Conservation (phyloP, 2,797 vertebrate genomes). For the Eurystomus glaucurus region DNA sequence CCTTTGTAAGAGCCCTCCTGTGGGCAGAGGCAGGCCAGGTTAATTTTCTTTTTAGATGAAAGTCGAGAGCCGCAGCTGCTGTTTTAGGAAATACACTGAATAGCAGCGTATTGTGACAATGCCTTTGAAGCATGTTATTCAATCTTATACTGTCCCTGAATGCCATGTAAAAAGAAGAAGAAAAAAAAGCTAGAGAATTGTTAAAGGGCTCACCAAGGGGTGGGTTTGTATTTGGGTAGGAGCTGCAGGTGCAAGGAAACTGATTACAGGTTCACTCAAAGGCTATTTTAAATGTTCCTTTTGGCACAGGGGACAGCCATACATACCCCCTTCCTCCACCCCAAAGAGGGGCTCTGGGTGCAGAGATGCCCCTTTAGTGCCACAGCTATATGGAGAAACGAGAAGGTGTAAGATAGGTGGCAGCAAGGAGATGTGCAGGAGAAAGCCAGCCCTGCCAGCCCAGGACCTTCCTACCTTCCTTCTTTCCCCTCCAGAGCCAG, state of each 20-base stretch:
- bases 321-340: background rate
- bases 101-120: background rate
- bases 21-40: background rate
- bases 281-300: background rate
- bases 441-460: background rate
- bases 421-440: background rate
- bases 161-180: background rate
- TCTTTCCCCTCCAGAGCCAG: accelerated
- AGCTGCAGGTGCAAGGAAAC: background rate
- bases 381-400: background rate
- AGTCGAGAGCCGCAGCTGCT: background rate
- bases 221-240: background rate
- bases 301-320: background rate
- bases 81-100: background rate
- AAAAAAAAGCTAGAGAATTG: background rate
- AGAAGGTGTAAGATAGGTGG: background rate
- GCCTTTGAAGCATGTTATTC: background rate
- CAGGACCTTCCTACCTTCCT: background rate
- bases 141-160: background rate
- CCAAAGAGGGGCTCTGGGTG: background rate
- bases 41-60: background rate
- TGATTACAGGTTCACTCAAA: accelerated
- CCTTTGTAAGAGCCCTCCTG: background rate
- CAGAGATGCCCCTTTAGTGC: background rate
- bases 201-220: background rate